Evolutionary conservation across 2,888 invertebrate genomes (phyloP).

Genomic region (Cephus runcator): DNA sequence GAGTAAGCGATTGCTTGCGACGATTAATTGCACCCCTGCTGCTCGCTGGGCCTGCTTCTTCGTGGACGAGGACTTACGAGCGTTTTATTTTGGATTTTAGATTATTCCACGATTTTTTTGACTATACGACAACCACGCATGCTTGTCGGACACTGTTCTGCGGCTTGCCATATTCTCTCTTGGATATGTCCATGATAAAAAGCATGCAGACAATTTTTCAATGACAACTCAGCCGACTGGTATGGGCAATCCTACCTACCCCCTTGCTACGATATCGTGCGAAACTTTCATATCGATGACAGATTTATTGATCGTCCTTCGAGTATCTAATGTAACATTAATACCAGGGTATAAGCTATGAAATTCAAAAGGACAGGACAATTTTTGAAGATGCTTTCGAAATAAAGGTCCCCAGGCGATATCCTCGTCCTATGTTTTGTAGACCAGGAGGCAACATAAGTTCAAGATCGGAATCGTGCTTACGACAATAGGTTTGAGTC

Average conservation of each 20-base stretch:
- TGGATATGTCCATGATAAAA: background rate
- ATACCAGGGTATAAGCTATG: background rate
- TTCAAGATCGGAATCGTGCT: background rate
- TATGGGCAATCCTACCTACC: background rate
- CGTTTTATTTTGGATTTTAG: slow-evolving; percentile 43
- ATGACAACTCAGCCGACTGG: background rate
- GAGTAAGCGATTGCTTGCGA: slow-evolving; percentile 47
- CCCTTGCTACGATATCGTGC: background rate
- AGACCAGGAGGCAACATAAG: background rate
- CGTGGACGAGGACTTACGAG: slow-evolving; percentile 11
- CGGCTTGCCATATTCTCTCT: background rate
- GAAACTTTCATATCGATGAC: background rate
- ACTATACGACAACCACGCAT: slow-evolving; percentile 35
- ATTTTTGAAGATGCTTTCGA: background rate
- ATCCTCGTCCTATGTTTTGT: background rate
- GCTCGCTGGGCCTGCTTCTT: slow-evolving; percentile 18
- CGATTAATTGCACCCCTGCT: slow-evolving; percentile 53
- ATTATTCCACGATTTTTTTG: slow-evolving; percentile 40
- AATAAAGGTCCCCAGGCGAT: background rate
- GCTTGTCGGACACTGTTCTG: slow-evolving; percentile 28
- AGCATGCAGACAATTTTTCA: background rate
- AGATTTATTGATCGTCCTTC: background rate
- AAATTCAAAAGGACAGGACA: background rate
- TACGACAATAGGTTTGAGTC: slow-evolving; percentile 52
- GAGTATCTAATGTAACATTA: background rate